These are phyloP conservation scores for Hydropsyche tenuis DNA, from an alignment of 1,140 invertebrate species.

Conservation along the genomic window DNA sequence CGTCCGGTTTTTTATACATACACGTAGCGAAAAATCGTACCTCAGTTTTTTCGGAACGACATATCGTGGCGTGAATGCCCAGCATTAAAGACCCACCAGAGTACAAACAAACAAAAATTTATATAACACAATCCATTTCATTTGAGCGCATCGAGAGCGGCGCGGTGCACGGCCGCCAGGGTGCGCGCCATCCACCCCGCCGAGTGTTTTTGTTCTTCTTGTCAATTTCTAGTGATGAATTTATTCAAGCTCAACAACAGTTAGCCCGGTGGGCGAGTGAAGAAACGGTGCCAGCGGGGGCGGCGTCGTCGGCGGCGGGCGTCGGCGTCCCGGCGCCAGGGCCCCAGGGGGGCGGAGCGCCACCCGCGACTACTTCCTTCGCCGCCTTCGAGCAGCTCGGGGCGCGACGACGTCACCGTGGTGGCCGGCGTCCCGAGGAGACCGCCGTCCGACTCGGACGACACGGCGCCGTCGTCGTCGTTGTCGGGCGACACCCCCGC, in stretches of 20 bases:
- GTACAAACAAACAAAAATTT: too few relatives aligned
- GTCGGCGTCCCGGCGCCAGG: constrained; percentile 63
- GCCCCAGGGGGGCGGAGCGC: constrained; percentile 42
- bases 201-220: constrained; percentile 64
- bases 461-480: constrained; percentile 51
- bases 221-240: constrained; percentile 91
- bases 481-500: constrained; percentile 56
- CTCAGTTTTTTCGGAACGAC: too few relatives aligned
- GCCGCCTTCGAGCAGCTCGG: constrained; percentile 57
- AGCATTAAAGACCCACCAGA: too few relatives aligned
- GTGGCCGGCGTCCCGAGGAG: constrained; percentile 50
- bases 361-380: constrained; percentile 61
- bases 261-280: constrained; percentile 91
- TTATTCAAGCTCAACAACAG: constrained; percentile 92
- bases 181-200: constrained; percentile 51
- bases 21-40: too few relatives aligned
- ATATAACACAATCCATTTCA: background rate
- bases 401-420: constrained; percentile 50
- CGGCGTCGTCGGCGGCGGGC: constrained; percentile 50
- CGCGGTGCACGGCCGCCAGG: constrained; percentile 46
- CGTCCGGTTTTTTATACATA: too few relatives aligned
- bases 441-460: constrained; percentile 51
- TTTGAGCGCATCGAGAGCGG: constrained; percentile 31
- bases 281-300: constrained; percentile 74
- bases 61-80: too few relatives aligned